These are phyloP conservation scores for Conopomorpha cramerella DNA, from an alignment of 1,140 invertebrate species.

Conservation along the genomic window DNA sequence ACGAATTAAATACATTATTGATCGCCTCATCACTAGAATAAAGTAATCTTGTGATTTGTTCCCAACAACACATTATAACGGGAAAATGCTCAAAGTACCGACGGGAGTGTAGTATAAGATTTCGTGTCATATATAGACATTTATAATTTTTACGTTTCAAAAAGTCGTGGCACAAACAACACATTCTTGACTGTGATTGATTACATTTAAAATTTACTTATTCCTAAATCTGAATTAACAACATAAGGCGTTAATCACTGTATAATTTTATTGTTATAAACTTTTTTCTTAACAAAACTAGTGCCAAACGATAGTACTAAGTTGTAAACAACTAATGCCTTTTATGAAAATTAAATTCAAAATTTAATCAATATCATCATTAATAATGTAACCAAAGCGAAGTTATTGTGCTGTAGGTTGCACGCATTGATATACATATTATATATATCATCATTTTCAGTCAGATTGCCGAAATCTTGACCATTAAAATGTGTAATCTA, in stretches of 20 bases:
- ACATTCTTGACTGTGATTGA: conserved; percentile 52
- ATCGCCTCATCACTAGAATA: conserved; percentile 29
- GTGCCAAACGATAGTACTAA: conserved; percentile 58
- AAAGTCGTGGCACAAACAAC: conserved; percentile 41
- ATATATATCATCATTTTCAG: too few relatives aligned
- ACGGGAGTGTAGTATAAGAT: conserved; percentile 51
- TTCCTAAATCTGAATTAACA: conserved; percentile 28
- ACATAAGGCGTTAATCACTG: conserved; percentile 17
- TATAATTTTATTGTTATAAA: conserved; percentile 33
- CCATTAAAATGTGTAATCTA: conserved; percentile 47
- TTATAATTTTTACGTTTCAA: conserved; percentile 30
- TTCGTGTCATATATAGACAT: conserved; percentile 54
- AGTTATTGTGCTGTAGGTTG: too few relatives aligned
- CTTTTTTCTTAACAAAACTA: conserved; percentile 37
- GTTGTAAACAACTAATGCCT: conserved; percentile 40
- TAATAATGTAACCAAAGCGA: conserved; percentile 21
- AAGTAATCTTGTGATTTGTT: conserved; percentile 36
- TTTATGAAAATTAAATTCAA: conserved; percentile 27
- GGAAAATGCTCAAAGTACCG: conserved; percentile 54
- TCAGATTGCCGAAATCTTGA: conserved; percentile 59
- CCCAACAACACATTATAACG: conserved; percentile 47
- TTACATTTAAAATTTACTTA: conserved; percentile 35
- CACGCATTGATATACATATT: too few relatives aligned
- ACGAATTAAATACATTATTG: conserved; percentile 10
- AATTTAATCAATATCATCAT: conserved; percentile 21